A percentile compares a stretch with the other conserved stretches of the same genome.
These are phyloP conservation scores for Eristalinus aeneus DNA, from an alignment of 2,888 invertebrate genomes.

Conservation along the genomic window DNA sequence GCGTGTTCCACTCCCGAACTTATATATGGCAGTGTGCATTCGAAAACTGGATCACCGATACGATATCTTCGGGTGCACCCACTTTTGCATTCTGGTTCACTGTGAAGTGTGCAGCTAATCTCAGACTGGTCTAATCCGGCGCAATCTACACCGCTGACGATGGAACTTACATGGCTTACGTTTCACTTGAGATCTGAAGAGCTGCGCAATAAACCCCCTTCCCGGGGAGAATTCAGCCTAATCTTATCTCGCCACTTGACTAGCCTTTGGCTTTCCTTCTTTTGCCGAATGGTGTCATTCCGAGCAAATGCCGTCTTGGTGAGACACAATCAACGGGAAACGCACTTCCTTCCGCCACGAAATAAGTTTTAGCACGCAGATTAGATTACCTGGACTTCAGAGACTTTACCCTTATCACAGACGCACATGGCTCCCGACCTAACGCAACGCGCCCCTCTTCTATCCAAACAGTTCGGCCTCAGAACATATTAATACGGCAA, in stretches of 20 bases:
- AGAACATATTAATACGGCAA: not conserved
- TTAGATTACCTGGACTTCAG: not conserved
- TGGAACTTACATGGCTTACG: not conserved
- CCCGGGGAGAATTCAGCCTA: constrained; percentile 16
- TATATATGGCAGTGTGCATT: constrained; percentile 45
- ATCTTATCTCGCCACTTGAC: constrained; percentile 20
- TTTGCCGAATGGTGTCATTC: constrained; percentile 10
- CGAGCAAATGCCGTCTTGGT: not conserved
- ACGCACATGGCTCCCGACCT: not conserved
- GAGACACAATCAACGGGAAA: not conserved
- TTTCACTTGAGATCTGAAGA: constrained; percentile 32
- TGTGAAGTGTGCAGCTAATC: constrained; percentile 41
- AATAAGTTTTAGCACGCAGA: not conserved
- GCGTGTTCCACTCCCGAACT: not conserved
- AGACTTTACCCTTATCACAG: not conserved
- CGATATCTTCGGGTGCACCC: constrained; percentile 29
- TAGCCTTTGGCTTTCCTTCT: not conserved
- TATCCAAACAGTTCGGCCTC: not conserved
- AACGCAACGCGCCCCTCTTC: not conserved
- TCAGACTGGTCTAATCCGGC: constrained; percentile 30
- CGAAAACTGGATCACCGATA: constrained; percentile 53
- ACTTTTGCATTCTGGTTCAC: constrained; percentile 55
- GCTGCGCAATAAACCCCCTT: constrained; percentile 44
- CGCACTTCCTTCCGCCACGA: not conserved
- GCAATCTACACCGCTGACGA: too few species aligned